A percentile compares a stretch with the other conserved stretches of the same genome.
Conservation (phyloP, 2,797 vertebrate genomes). For the Sebastes minor region DNA sequence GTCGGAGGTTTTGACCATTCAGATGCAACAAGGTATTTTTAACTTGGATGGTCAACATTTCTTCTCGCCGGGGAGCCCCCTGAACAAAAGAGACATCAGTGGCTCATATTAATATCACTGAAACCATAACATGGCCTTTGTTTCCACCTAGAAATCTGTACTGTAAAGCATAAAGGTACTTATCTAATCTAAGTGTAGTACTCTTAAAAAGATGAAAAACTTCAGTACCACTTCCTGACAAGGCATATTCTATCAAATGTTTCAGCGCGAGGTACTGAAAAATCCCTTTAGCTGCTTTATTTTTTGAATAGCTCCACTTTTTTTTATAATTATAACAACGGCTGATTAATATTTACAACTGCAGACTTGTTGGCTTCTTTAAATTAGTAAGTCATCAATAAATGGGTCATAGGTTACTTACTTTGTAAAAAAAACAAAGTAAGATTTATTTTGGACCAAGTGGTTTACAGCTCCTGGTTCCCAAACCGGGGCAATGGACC, state of each 20-base stretch:
- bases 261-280: neutral
- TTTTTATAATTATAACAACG: too few relatives aligned
- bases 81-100: conserved; percentile 64
- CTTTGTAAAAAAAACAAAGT: neutral
- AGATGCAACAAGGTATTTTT: conserved; percentile 77
- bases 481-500: neutral
- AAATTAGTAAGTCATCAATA: neutral
- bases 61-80: conserved; percentile 41
- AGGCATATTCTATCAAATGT: too few relatives aligned
- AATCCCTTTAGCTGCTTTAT: neutral
- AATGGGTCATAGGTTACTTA: neutral
- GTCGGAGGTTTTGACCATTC: conserved; percentile 71
- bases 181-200: neutral
- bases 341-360: neutral
- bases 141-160: neutral
- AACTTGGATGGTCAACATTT: conserved; percentile 65
- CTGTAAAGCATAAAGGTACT: neutral
- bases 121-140: neutral
- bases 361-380: neutral
- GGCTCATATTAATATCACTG: neutral
- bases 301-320: neutral
- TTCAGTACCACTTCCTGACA: neutral
- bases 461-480: neutral
- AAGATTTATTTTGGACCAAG: too few relatives aligned
- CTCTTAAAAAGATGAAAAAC: neutral